These are phyloP conservation scores for Micrasema minimum DNA, from an alignment of 1,140 invertebrate genomes.

Conservation along the genomic window DNA sequence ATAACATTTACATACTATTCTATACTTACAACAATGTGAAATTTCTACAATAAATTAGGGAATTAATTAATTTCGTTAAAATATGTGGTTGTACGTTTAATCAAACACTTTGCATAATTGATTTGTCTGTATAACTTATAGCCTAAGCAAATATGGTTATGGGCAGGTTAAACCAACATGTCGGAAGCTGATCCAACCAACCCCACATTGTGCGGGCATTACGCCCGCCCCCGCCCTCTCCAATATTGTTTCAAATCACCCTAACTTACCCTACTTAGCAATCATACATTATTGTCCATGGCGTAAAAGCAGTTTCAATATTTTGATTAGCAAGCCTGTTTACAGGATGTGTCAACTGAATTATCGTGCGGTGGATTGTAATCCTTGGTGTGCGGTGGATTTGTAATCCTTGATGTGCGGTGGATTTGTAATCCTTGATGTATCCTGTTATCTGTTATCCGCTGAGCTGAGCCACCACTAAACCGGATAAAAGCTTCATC, in stretches of 20 bases:
- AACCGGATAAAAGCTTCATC: conserved; percentile 14
- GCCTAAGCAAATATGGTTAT: conserved; percentile 22
- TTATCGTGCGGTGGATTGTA: conserved; percentile 20
- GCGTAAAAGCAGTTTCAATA: conserved; percentile 45
- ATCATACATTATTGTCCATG: conserved; percentile 40
- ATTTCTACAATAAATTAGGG: too few relatives aligned
- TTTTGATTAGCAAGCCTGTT: conserved; percentile 43
- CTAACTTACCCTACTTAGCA: conserved; percentile 26
- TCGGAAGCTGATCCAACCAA: conserved; percentile 2
- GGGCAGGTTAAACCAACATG: conserved; percentile 3
- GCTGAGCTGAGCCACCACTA: neutral
- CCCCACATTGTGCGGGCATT: neutral
- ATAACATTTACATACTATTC: too few relatives aligned
- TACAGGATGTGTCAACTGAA: conserved; percentile 27
- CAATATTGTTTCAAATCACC: conserved; percentile 34
- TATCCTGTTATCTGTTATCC: conserved; percentile 38
- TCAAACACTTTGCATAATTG: neutral
- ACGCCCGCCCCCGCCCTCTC: neutral
- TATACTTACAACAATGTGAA: too few relatives aligned
- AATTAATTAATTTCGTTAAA: too few relatives aligned
- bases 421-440: conserved; percentile 27
- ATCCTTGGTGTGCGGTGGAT: conserved; percentile 21
- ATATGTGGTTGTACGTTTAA: too few relatives aligned
- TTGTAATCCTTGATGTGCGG: too few relatives aligned
- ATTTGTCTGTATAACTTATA: conserved; percentile 21